Evolutionary conservation across 2,888 invertebrate genomes (phyloP).

Genomic region (Hydrotaea diabolus): DNA sequence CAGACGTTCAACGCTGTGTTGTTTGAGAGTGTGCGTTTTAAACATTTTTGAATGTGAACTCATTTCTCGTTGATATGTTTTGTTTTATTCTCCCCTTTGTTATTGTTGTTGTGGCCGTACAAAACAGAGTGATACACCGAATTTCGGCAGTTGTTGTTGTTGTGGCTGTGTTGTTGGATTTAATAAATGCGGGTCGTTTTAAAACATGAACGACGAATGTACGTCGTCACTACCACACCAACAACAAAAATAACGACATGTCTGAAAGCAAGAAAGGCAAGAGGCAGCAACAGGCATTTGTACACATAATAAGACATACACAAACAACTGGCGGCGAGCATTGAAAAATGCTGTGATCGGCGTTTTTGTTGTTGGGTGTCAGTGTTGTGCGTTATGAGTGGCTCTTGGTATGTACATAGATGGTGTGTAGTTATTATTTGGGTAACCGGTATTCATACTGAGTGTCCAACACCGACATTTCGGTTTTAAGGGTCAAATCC

Average conservation of each 20-base stretch:
- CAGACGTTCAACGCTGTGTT: neutral
- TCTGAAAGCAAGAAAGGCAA: neutral
- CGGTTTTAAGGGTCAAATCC: no score
- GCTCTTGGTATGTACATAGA: no score
- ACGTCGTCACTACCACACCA: no score
- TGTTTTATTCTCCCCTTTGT: slow-evolving; percentile 13
- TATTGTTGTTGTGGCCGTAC: slow-evolving; percentile 13
- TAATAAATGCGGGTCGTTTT: slow-evolving; percentile 13
- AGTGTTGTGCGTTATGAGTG: neutral
- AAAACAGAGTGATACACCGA: neutral
- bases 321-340: neutral
- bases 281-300: neutral
- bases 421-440: neutral
- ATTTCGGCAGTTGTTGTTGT: slow-evolving; percentile 15
- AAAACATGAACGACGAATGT: neutral
- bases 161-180: slow-evolving; percentile 12
- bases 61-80: slow-evolving; percentile 10
- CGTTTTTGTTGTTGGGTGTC: neutral
- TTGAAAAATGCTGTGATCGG: slow-evolving; percentile 9
- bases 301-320: neutral
- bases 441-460: neutral
- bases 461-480: no score
- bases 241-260: neutral
- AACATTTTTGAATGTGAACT: slow-evolving; percentile 23
- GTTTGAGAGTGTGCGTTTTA: neutral